Evolutionary conservation across 2,888 invertebrate species (phyloP).

Genomic region (Lathronympha strigana): DNA sequence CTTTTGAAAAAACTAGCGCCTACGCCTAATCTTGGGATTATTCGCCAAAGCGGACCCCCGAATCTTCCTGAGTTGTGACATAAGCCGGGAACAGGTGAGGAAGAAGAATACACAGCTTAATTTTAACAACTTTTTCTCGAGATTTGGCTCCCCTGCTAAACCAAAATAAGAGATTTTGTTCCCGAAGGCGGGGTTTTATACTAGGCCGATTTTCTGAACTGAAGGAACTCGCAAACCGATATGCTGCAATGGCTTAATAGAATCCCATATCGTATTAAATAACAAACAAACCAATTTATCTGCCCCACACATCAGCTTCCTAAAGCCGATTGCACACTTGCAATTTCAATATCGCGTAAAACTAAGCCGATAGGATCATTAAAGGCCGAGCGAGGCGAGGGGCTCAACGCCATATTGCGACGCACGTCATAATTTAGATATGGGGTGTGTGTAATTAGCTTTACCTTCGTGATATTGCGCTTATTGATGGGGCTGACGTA

Average conservation of each 20-base stretch:
- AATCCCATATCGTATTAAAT: conserved; percentile 24
- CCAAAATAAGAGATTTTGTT: no score
- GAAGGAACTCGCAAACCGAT: background rate
- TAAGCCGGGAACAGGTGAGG: no score
- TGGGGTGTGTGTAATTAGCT: conserved; percentile 44
- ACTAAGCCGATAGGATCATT: conserved; percentile 40
- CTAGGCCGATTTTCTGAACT: no score
- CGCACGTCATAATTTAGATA: conserved; percentile 44
- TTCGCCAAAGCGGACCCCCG: no score
- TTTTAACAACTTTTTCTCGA: no score
- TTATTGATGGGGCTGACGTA: background rate
- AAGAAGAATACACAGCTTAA: no score
- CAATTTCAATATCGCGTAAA: conserved; percentile 41
- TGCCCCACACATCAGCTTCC: conserved; percentile 12
- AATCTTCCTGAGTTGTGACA: no score
- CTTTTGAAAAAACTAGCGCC: no score
- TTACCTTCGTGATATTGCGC: conserved; percentile 38
- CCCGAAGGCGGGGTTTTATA: background rate
- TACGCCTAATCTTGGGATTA: no score
- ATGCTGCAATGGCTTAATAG: background rate
- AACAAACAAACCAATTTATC: conserved; percentile 35
- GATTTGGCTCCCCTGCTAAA: no score
- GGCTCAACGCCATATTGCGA: conserved; percentile 41
- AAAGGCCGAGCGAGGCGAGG: conserved; percentile 13
- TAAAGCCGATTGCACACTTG: conserved; percentile 41